Percentiles rank a stretch among this genome's conserved stretches.
Evolutionary conservation across 2,113 vertebrate genomes (phyloP).

Genomic region (Prionailurus viverrinus): DNA sequence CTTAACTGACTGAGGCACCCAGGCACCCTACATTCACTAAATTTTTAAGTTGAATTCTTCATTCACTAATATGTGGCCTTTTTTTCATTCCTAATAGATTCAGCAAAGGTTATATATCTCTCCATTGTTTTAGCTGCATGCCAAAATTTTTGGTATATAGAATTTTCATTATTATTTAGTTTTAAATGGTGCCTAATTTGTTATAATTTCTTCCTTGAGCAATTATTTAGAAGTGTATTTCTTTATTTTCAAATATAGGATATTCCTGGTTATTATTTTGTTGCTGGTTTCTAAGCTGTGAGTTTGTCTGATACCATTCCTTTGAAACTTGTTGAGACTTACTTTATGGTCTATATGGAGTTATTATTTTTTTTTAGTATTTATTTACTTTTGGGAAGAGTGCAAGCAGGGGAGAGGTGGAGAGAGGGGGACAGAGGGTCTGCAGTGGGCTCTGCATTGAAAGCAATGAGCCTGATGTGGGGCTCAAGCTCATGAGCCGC

Average conservation of each 20-base stretch:
- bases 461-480: no score
- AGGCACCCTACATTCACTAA: background rate
- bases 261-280: conserved; percentile 9
- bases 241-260: conserved; percentile 14
- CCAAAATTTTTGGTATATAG: background rate
- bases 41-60: background rate
- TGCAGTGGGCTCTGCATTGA: no score
- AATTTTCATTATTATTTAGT: background rate
- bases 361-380: background rate
- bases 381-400: no score
- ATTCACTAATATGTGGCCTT: background rate
- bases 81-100: background rate
- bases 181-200: background rate
- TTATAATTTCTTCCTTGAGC: background rate
- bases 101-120: background rate
- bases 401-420: no score
- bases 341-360: background rate
- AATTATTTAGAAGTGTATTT: conserved; percentile 5
- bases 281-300: background rate
- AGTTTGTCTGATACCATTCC: background rate
- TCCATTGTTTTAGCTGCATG: background rate
- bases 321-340: background rate
- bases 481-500: no score
- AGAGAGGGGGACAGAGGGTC: no score
- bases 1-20: no score